phyloP scores from a whole-genome alignment of 2,113 vertebrate genomes.

The Nothocercus julius region DNA sequence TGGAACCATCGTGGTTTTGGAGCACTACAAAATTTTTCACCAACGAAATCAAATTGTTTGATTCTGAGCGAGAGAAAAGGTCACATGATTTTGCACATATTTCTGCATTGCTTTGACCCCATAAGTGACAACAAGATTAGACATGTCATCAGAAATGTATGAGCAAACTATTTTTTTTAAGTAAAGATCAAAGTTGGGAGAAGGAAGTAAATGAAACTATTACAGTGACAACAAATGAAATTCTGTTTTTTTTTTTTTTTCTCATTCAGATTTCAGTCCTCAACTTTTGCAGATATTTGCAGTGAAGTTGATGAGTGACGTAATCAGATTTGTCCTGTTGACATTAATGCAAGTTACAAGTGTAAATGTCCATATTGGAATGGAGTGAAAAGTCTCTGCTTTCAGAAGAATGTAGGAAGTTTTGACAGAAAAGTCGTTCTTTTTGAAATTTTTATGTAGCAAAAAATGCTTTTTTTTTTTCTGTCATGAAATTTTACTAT shows the following conservation, averaged over 20 bases:
- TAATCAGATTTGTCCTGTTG: not conserved
- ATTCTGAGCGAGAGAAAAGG: not conserved
- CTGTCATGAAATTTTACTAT: not conserved
- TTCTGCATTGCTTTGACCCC: not conserved
- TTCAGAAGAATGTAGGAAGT: not conserved
- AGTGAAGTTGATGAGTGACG: not conserved
- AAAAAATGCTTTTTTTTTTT: not conserved
- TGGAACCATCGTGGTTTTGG: not conserved
- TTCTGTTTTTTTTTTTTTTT: not conserved
- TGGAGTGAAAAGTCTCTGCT: not conserved
- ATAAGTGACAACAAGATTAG: not conserved
- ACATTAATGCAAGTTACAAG: not conserved
- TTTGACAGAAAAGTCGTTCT: not conserved
- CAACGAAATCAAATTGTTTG: not conserved
- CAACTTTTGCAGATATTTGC: not conserved
- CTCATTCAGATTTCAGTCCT: not conserved
- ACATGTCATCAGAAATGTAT: accelerated
- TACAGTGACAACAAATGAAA: not conserved
- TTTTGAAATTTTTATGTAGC: not conserved
- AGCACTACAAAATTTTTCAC: not conserved
- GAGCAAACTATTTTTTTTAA: not conserved
- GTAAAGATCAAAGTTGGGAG: not conserved
- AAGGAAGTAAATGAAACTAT: not conserved
- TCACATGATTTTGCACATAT: not conserved
- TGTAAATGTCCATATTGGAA: not conserved